phyloP scores from a whole-genome alignment of 2,113 vertebrate species.

The Rhynchomys soricoides region DNA sequence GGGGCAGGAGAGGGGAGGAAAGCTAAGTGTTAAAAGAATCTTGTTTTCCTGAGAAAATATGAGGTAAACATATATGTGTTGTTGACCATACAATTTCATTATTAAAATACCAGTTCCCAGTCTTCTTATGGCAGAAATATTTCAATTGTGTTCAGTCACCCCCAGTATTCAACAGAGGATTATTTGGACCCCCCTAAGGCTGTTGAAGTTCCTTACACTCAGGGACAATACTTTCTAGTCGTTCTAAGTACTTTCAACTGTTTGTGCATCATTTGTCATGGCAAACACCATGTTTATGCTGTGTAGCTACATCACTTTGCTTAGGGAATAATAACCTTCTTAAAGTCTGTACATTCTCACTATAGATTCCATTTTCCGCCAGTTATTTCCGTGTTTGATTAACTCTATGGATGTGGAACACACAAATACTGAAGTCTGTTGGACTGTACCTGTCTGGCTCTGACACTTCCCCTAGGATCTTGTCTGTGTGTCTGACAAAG shows the following conservation, averaged over 20 bases:
- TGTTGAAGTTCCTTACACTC: not conserved
- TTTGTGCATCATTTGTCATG: not conserved
- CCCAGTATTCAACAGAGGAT: not conserved
- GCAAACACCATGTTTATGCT: not conserved
- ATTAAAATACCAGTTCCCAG: constrained; percentile 6
- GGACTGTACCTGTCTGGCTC: too few relatives aligned
- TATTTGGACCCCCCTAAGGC: not conserved
- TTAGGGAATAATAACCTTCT: not conserved
- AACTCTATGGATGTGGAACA: not conserved
- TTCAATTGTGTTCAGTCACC: not conserved
- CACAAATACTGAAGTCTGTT: not conserved
- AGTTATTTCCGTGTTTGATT: not conserved
- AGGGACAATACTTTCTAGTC: not conserved
- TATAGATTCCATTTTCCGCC: not conserved
- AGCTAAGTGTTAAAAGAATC: constrained; percentile 18
- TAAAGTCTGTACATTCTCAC: not conserved
- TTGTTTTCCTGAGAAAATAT: constrained; percentile 12
- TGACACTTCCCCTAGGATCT: not conserved
- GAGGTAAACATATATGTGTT: not conserved
- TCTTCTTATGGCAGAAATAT: not conserved
- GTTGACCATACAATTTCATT: not conserved
- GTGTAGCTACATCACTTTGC: not conserved
- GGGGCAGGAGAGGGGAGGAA: not conserved
- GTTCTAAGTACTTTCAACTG: not conserved
- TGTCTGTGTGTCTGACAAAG: not conserved